These are phyloP conservation scores for Pangasius mekongensis DNA, from an alignment of 2,797 vertebrate genomes.

Conservation along the genomic window DNA sequence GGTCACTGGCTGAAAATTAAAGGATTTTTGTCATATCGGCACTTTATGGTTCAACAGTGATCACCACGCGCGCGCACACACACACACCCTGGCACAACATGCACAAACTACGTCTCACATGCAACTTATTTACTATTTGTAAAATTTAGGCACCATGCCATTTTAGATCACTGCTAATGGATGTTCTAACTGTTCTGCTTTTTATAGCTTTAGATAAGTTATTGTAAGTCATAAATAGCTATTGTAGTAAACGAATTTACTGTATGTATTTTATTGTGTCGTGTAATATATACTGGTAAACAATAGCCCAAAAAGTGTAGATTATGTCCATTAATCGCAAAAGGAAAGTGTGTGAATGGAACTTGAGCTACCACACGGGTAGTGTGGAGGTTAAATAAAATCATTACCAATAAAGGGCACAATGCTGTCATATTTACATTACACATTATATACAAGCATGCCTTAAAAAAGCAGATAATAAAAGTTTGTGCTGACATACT, in stretches of 20 bases:
- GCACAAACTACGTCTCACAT: neutral
- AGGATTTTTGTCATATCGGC: neutral
- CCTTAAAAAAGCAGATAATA: neutral
- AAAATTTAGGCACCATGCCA: neutral
- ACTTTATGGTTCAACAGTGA: neutral
- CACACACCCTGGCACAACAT: neutral
- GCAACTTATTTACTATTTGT: neutral
- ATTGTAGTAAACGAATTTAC: neutral
- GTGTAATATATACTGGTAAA: neutral
- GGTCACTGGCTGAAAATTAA: neutral
- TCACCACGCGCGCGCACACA: neutral
- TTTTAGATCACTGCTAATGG: neutral
- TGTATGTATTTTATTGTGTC: neutral
- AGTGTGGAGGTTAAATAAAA: neutral
- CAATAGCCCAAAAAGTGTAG: neutral
- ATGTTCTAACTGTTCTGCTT: neutral
- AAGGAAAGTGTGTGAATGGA: neutral
- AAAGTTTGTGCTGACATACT: neutral
- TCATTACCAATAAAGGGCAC: neutral
- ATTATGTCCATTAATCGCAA: neutral
- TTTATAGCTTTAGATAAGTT: neutral
- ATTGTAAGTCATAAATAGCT: neutral
- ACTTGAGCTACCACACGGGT: neutral
- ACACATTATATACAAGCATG: neutral
- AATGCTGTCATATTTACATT: neutral